Percentiles rank a stretch among this genome's conserved stretches.
phyloP scores from a whole-genome alignment of 2,113 vertebrate genomes.

The Rhynchomys soricoides region DNA sequence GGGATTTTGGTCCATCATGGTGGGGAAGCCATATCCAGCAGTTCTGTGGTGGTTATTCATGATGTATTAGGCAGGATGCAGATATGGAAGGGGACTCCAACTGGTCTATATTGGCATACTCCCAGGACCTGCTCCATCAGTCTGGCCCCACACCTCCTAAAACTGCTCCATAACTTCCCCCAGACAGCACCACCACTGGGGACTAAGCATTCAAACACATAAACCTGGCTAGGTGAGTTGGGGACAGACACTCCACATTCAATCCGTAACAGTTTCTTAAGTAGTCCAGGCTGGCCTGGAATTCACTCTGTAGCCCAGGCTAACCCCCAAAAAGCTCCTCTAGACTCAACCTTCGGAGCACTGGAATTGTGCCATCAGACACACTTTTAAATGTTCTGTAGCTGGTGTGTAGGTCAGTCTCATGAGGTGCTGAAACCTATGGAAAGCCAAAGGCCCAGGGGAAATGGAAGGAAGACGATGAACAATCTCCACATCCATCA shows the following conservation, averaged over 20 bases:
- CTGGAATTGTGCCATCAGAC: not conserved
- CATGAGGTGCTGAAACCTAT: not conserved
- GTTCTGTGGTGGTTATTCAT: not conserved
- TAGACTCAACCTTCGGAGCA: not conserved
- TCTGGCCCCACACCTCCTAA: not conserved
- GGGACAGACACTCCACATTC: too few relatives aligned
- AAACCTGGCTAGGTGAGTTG: not conserved
- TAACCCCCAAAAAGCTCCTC: not conserved
- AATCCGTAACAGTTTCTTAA: not conserved
- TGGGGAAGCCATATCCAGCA: not conserved
- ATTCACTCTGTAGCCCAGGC: not conserved
- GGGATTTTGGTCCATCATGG: too few relatives aligned
- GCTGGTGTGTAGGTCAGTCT: not conserved
- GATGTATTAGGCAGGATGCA: not conserved
- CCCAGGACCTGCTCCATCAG: not conserved
- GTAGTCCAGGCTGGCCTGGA: not conserved
- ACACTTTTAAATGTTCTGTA: not conserved
- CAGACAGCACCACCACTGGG: not conserved
- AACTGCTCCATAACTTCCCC: not conserved
- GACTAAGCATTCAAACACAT: not conserved
- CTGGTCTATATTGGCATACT: not conserved
- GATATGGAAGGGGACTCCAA: not conserved
- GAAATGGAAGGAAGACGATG: not conserved
- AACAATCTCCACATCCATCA: not conserved
- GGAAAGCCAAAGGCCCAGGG: not conserved